Base-by-base conservation (phyloP, 2,797 vertebrate species). In the Sebastes taczanowskii region DNA sequence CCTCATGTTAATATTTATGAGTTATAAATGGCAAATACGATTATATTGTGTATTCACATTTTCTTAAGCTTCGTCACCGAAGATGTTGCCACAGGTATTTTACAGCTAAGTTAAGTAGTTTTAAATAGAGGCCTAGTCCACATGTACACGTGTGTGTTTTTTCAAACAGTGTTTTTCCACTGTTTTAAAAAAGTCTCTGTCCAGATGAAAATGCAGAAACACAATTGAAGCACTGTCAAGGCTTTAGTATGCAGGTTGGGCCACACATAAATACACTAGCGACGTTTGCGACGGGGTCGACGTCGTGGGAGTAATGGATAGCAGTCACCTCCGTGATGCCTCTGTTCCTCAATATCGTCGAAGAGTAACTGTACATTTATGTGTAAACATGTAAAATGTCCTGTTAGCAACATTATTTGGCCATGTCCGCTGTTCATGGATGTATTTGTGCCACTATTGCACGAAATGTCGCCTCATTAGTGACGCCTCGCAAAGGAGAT, bases 261-360 rank as follows among this genome's bases (percentile, higher is more conserved):
- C 42, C 42, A 46, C 16, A 20, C 42, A 20, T 16, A 46, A 46
- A 46, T 46, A 46, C 0, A 18, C 16, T 20, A 46, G 42, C 1
- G 16, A 18, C 1, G 16, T 18, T 46, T 18, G 42, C 16, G 42
- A 7, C 7, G 0, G 16, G 16, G 42, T 46, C 42, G 16, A 1
- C 0, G 16, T 0, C 16, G 0, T 46, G 16, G 42, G 42, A 46
- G 42, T 46, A 0, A 0, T 46, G 42, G 49, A 52, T n/a, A 52
- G 49, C 49, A 52, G 49, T 52, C 18, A 52, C 20, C 20, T 49
- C 16, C 0, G 20, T 55, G 46, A 49, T 0, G 0, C 2, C 46
- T 52, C 18, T 52, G 49, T 52, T 52, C 0, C 49, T 52, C 49
- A 52, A n/a, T n/a, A 52, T n/a, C 7, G 49, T 52, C 0, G 0